Evolutionary conservation across 2,888 invertebrate species (phyloP), one percentile per base, ranked within the genome.

Genomic region (Drosophila imparisetae): DNA sequence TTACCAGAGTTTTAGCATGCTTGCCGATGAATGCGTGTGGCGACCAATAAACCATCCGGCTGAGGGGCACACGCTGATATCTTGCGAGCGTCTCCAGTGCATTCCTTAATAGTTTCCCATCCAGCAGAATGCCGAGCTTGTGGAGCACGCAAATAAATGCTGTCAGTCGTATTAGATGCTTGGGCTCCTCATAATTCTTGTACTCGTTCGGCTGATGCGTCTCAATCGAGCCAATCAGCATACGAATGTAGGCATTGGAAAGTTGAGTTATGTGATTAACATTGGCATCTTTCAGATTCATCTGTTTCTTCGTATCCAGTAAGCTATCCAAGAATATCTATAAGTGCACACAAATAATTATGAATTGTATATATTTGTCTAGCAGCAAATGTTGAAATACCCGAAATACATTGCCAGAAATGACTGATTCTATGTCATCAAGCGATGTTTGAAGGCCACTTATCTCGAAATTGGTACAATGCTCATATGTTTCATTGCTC

Each of bases 11-110:
- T 81, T 95, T 94, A 74, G 95, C 93, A 92, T 95, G 94, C 80
- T 95, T 94, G 53, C 94, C 93, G 5, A 98, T 94, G 93, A 98
- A 98, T 81, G 95, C 94, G 91, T 96, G 96, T 0, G 98, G 97
- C 88, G 96, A 95, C 98, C 98, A 98, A 62, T 97, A 92, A 21
- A 96, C 94, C 90, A 96, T 96, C 1, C 97, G 98, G 67, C 95
- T 94, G 38, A 99, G 93, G 53, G 96, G 95, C 67, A 98, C 95
- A 38, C 96, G 96, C 78, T 96, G 96, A 52, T 96, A 95, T 95
- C 96, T 97, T 90, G 95, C 95, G 83, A 96, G 94, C 34, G 98
- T 91, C 60, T 94, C 93, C 92, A 95, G 96, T 61, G 97, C 95
- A 52, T 95, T 92, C 92, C 96, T 97, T 96, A 92, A 98, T 97